Evolutionary conservation across 2,888 invertebrate species (phyloP), one percentile per base, ranked within the genome.

Genomic region (Yponomeuta sedellus): DNA sequence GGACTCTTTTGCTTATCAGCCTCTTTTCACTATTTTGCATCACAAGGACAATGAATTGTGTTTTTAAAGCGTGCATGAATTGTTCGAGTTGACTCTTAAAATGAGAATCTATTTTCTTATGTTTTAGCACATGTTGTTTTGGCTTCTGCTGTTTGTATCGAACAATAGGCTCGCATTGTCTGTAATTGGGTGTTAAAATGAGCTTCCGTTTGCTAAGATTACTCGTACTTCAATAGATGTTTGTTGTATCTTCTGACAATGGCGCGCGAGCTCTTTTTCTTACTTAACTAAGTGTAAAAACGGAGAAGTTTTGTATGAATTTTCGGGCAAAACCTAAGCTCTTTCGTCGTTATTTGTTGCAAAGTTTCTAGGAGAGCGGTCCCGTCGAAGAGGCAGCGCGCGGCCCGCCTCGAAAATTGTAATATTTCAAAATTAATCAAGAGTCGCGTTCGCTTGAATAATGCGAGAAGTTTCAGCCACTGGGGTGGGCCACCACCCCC

Each of bases 341-440:
- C 10, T 11, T 65, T 66, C 22, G 25, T 66, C 44, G 34, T 63
- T 34, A 66, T 66, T 66, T 61, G 40, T 66, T 63, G 20, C 28
- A 40, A 63, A 61, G 20, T 19, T 66, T 62, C 10, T 52, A 61
- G 56, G 25, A 61, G 63, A 61, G 63, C 61, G 44, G 58, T n/a
- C 39, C 22, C 63, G 57, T 63, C 63, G 63, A 64, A 64, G 66
- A 11, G 19, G 63, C 59, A 25, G 40, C 63, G 61, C 34, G 69
- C 75, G 77, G 78, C 16, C 16, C 74, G 81, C 78, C 85, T 85
- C 81, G 85, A 88, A 89, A 90, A 88, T 90, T 88, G 91, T 90
- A 90, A 91, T 91, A 91, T 91, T 91, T 91, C 91, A 90, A 91
- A 91, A 91, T 91, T 91, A 91, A 90, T 91, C 90, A 90, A 86